Evolutionary conservation across 2,888 invertebrate genomes (phyloP), one percentile per base, ranked within the genome.

Genomic region (Synergus umbraculus): DNA sequence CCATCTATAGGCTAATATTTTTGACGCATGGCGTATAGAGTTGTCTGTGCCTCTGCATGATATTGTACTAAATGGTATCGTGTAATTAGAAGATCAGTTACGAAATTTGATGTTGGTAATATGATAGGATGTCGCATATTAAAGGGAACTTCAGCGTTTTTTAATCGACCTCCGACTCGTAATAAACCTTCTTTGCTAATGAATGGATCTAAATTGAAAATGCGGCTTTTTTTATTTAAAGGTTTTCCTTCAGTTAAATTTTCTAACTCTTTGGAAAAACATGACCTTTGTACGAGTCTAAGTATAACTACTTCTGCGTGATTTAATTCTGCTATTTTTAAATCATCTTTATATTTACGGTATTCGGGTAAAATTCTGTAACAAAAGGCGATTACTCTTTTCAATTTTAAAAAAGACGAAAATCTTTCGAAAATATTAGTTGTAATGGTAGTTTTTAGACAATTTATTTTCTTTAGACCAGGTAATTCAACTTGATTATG

Each of bases 111-210:
- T 44, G 78, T 82, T 13, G 88, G 86, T n/a, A 89, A 49, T 12
- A 89, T 41, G 2, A 88, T 86, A 1, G 86, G 86, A 80, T 88
- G 85, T 65, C 81, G 79, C n/a, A 79, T 54, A 29, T 83, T 69
- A 76, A 77, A 82, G 1, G 82, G 7, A 9, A 87, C n/a, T 18
- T 81, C 37, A 9, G 87, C 81, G 37, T 86, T 80, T 76, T 82
- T 76, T 54, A 88, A 73, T 29, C 88, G 80, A 3, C 88, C 89
- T 7, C 41, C n/a, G n/a, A n/a, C n/a, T n/a, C n/a, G n/a, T n/a
- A n/a, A n/a, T n/a, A n/a, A 46, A 1, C 13, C 12, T 46, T 46
- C 13, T 46, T 46, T 2, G 13, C 46, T 2, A 1, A 46, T 8
- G 13, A 46, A 46, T 13, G 13, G 46, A 46, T 46, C 46, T 9